These are phyloP conservation scores for Formica aserva DNA, from an alignment of 2,888 invertebrate genomes.

Conservation along the genomic window DNA sequence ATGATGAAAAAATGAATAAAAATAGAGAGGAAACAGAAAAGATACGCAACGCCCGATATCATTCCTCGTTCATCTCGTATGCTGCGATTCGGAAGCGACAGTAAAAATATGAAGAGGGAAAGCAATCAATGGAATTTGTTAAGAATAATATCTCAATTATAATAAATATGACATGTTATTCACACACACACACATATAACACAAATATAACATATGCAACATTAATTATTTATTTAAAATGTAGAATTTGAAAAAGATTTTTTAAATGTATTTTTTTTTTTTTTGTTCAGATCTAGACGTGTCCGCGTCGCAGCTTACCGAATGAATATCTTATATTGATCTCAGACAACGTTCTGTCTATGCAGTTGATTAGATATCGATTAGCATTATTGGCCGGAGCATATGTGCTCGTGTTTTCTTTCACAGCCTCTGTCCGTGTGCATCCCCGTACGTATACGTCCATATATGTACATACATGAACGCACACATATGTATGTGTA, in stretches of 20 bases:
- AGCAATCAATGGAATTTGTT: not conserved
- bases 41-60: not conserved
- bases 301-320: slow-evolving; percentile 43
- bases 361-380: slow-evolving; percentile 47
- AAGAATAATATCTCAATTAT: not conserved
- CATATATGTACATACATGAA: slow-evolving; percentile 37
- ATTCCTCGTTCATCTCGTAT: slow-evolving; percentile 23
- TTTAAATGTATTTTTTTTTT: not conserved
- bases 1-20: slow-evolving; percentile 1
- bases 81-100: slow-evolving; percentile 40
- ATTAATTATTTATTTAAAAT: not conserved
- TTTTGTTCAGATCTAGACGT: not conserved
- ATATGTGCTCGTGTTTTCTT: slow-evolving; percentile 55
- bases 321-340: slow-evolving; percentile 12
- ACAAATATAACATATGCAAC: not conserved
- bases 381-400: slow-evolving; percentile 41
- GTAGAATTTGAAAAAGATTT: not conserved
- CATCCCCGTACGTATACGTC: slow-evolving; percentile 59
- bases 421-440: slow-evolving; percentile 71
- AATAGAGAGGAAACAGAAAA: not conserved
- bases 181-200: not conserved
- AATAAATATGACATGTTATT: not conserved
- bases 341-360: slow-evolving; percentile 33
- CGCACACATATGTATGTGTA: slow-evolving; percentile 2
- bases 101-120: not conserved